Base-by-base conservation (phyloP, 2,797 vertebrate genomes). In the Gadopsis bispinosus region DNA sequence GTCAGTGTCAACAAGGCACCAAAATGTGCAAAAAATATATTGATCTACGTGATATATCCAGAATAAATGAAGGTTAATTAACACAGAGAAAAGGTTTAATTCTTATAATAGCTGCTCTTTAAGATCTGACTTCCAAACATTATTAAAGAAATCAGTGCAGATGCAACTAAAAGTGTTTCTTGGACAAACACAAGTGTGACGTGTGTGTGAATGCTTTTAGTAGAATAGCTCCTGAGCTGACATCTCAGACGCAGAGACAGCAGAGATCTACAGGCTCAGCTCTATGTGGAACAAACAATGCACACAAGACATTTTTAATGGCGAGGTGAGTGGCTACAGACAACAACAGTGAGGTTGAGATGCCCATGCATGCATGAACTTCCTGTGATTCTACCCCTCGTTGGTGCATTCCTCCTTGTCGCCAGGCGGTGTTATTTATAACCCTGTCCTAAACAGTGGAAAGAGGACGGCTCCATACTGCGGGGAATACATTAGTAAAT, bases 401-500 rank as follows among this genome's bases (percentile, higher is more conserved):
- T 54, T 45, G 80, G 81, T 78, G 86, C 81, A 65, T 86, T 86
- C 68, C 75, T 73, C 60, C 75, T 82, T 76, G 88, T 90, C 72
- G 79, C 88, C 90, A 87, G 87, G 84, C 69, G 59, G 84, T 96
- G 96, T 97, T 97, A 97, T 97, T 97, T 97, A 96, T 97, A 97
- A 97, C 96, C 95, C 95, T 91, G 90, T 93, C 95, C 95, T 96
- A 97, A 97, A 97, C 95, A 95, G 95, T 89, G 94, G 95, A 94
- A 93, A 95, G 95, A 97, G 95, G 95, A 96, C 92, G 95, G 93
- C 94, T 94, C 92, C 81, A 79, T 96, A 95, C 96, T 95, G 94
- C 91, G 89, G 96, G 96, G 96, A 97, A 96, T 97, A 97, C 96
- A 97, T 97, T 97, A 97, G 96, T 89, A 97, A 97, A 96, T 96